Evolutionary conservation across 2,797 vertebrate genomes (phyloP).

Genomic region (Enteromius argenteus): DNA sequence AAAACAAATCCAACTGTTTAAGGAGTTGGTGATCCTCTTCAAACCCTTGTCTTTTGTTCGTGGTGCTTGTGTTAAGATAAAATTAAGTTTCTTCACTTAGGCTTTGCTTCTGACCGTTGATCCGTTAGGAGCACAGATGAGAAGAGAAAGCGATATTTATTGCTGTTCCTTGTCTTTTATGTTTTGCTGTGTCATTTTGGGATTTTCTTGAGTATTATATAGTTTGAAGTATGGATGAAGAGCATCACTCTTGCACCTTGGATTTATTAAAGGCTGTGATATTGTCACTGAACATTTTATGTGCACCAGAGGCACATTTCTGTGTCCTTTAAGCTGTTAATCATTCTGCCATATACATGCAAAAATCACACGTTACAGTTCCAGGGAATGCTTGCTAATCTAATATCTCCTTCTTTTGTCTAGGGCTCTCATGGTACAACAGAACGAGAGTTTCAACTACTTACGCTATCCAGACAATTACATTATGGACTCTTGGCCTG

Average conservation of each 20-base stretch:
- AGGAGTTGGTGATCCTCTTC: constrained; percentile 54
- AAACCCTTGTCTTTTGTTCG: constrained; percentile 54
- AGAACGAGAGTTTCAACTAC: constrained; percentile 91
- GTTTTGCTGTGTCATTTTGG: not conserved
- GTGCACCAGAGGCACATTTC: constrained; percentile 1
- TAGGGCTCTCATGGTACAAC: constrained; percentile 91
- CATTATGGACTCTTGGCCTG: constrained; percentile 91
- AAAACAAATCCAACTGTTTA: constrained; percentile 60
- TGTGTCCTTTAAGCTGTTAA: not conserved
- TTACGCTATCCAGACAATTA: constrained; percentile 83
- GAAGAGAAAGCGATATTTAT: not conserved
- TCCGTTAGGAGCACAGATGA: constrained; percentile 55
- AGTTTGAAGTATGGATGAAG: constrained; percentile 27
- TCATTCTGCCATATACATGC: not conserved
- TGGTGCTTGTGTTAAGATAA: constrained; percentile 39
- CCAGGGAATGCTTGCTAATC: not conserved
- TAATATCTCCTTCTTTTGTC: not conserved
- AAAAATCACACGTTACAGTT: not conserved
- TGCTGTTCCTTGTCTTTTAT: not conserved
- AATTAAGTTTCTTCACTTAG: constrained; percentile 42
- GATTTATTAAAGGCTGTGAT: constrained; percentile 76
- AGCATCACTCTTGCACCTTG: constrained; percentile 41
- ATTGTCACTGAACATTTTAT: constrained; percentile 64
- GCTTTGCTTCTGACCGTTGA: constrained; percentile 56
- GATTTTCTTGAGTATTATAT: constrained; percentile 6